Evolutionary conservation across 2,888 invertebrate species (phyloP).

Genomic region (Scaptomyza polygonia): DNA sequence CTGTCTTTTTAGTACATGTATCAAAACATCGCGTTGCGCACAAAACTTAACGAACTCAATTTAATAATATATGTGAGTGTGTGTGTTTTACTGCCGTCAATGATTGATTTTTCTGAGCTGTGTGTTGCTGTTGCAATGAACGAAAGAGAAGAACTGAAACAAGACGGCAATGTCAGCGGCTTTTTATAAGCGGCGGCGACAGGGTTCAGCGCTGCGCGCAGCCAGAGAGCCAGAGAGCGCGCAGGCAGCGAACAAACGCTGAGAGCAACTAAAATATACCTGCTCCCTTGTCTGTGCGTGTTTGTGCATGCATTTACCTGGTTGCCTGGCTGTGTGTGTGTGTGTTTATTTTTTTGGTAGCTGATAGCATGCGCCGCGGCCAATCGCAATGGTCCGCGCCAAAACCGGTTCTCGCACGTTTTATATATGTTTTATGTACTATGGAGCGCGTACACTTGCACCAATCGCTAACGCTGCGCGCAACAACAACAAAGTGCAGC

Average conservation of each 20-base stretch:
- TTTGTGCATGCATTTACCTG: conserved; percentile 10
- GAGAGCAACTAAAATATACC: conserved; percentile 35
- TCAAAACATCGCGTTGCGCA: conserved; percentile 56
- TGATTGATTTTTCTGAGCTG: conserved; percentile 16
- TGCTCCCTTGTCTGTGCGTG: conserved; percentile 20
- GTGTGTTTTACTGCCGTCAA: conserved; percentile 14
- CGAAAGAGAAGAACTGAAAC: conserved; percentile 61
- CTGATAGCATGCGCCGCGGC: conserved; percentile 37
- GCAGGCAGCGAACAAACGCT: conserved; percentile 11
- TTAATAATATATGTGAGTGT: background rate
- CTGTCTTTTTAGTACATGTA: conserved; percentile 43
- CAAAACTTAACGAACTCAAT: conserved; percentile 44
- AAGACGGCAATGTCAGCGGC: conserved; percentile 25
- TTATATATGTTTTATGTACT: conserved; percentile 66
- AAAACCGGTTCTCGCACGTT: conserved; percentile 64
- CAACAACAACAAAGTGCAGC: conserved; percentile 43
- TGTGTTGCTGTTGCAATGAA: conserved; percentile 47
- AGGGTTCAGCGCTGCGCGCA: conserved; percentile 52
- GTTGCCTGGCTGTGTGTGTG: conserved; percentile 11
- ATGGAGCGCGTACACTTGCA: conserved; percentile 72
- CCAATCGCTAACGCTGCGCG: conserved; percentile 69
- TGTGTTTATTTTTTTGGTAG: conserved; percentile 6
- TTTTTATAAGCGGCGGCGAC: conserved; percentile 48
- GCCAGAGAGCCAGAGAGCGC: conserved; percentile 36
- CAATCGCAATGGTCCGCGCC: conserved; percentile 57